Evolutionary conservation across 30 jellyfish, hydroid and myxozoan genomes (phyloP).

Genomic region (Cassiopea xamachana): DNA sequence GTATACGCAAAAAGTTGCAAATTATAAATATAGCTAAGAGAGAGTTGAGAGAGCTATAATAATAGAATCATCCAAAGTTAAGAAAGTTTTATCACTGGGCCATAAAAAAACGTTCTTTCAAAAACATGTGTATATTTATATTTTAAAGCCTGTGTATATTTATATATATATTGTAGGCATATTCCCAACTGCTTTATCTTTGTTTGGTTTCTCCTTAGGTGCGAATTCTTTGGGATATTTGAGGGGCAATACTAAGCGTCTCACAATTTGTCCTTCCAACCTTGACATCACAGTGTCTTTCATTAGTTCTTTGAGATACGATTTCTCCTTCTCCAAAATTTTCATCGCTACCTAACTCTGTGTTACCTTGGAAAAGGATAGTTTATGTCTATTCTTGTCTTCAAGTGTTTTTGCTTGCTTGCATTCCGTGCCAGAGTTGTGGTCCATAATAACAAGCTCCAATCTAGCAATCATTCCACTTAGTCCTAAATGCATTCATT

Average conservation of each 20-base stretch:
- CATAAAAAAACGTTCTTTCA: not conserved
- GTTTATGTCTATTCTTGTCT: slow-evolving; percentile 25
- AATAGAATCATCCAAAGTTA: not conserved
- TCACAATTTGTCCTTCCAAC: not conserved
- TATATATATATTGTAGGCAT: not conserved
- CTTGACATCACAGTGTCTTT: slow-evolving; percentile 7
- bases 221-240: slow-evolving; percentile 38
- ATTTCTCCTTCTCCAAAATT: slow-evolving; percentile 9
- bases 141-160: not conserved
- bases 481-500: slow-evolving; percentile 35
- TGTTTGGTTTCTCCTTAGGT: slow-evolving; percentile 57
- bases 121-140: not conserved
- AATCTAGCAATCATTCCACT: slow-evolving; percentile 56
- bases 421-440: slow-evolving; percentile 26
- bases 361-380: slow-evolving; percentile 34
- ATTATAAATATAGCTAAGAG: too few relatives aligned
- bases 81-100: not conserved
- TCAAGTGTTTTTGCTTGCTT: slow-evolving; percentile 34
- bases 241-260: slow-evolving; percentile 3
- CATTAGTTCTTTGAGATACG: slow-evolving; percentile 14
- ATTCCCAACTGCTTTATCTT: slow-evolving; percentile 16
- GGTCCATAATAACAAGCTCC: slow-evolving; percentile 61
- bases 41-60: not conserved
- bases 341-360: slow-evolving; percentile 24
- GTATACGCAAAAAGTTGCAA: too few relatives aligned